Conservation (phyloP, 1,140 invertebrate species). For the Pissodes strobi region DNA sequence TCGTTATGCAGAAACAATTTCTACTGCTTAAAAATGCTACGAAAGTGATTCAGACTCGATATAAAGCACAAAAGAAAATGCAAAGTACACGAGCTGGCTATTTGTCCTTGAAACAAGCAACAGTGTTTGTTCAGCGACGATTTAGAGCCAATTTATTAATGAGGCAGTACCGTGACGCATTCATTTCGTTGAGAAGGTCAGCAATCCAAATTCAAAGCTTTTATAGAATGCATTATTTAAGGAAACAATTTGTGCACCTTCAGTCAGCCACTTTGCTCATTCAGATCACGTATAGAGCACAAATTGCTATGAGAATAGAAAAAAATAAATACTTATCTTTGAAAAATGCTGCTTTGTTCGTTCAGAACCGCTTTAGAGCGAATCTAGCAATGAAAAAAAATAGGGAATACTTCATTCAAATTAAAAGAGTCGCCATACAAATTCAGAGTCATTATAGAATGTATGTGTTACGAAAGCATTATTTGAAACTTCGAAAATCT, state of each 20-base stretch:
- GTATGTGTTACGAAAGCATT: slow-evolving; percentile 14
- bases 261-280: slow-evolving; percentile 23
- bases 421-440: too few species aligned
- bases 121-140: slow-evolving; percentile 57
- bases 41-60: neutral
- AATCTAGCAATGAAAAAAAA: slow-evolving; percentile 52
- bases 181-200: slow-evolving; percentile 50
- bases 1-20: slow-evolving; percentile 34
- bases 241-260: slow-evolving; percentile 28
- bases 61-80: neutral
- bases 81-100: slow-evolving; percentile 26
- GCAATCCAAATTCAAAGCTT: slow-evolving; percentile 10
- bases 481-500: slow-evolving; percentile 48
- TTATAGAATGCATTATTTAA: slow-evolving; percentile 39
- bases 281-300: neutral
- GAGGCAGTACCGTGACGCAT: slow-evolving; percentile 54
- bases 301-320: neutral
- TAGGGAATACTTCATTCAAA: neutral
- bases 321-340: slow-evolving; percentile 9
- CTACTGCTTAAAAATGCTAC: slow-evolving; percentile 35
- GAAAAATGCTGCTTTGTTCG: slow-evolving; percentile 38
- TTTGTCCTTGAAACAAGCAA: slow-evolving; percentile 51
- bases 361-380: slow-evolving; percentile 51
- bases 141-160: slow-evolving; percentile 55
- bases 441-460: too few species aligned